Evolutionary conservation across 2,113 vertebrate genomes (phyloP).

Genomic region (Charadrius vociferus): DNA sequence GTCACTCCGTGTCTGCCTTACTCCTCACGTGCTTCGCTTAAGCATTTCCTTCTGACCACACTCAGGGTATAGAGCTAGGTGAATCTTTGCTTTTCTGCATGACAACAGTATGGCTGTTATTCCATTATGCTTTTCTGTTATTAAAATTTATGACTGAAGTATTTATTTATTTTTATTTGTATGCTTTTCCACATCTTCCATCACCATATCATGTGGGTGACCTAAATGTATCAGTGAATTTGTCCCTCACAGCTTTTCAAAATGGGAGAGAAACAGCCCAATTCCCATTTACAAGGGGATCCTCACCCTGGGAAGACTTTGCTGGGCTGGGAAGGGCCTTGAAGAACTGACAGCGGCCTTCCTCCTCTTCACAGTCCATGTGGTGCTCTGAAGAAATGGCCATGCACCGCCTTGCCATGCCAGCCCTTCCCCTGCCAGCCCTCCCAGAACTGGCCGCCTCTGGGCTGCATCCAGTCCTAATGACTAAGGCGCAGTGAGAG

Average conservation of each 20-base stretch:
- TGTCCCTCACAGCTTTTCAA: not conserved
- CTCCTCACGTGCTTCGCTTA: not conserved
- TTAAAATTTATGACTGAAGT: not conserved
- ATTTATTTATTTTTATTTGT: not conserved
- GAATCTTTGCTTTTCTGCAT: not conserved
- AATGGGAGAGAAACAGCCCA: not conserved
- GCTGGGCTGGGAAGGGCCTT: not conserved
- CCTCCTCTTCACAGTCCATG: not conserved
- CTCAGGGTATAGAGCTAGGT: fast-evolving
- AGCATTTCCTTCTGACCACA: not conserved
- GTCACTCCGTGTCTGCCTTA: not conserved
- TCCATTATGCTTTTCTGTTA: not conserved
- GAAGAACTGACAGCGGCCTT: not conserved
- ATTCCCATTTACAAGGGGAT: not conserved
- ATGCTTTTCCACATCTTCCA: not conserved
- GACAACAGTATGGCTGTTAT: not conserved
- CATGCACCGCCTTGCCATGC: not conserved
- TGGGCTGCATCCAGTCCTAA: not conserved
- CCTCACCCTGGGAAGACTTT: not conserved
- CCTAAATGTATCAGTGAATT: fast-evolving
- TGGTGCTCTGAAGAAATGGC: not conserved
- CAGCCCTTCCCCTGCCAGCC: not conserved
- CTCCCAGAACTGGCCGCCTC: not conserved
- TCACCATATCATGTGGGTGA: not conserved
- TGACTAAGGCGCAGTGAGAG: not conserved